Base-by-base conservation (phyloP, 2,888 invertebrate genomes). In the Oscheius sp. region DNA sequence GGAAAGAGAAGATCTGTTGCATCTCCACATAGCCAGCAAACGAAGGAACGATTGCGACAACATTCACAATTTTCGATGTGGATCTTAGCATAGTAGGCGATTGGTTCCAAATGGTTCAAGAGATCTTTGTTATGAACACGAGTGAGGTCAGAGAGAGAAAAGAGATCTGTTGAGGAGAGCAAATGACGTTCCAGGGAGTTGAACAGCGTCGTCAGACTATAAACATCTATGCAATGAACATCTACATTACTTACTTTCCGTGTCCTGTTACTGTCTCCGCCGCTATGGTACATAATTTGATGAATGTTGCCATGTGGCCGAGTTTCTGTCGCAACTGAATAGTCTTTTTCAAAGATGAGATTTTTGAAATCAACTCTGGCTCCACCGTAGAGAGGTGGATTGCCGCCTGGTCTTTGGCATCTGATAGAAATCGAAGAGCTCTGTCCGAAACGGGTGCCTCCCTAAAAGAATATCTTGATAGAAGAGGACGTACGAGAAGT, bases 371-470 rank as follows among this genome's bases (percentile, higher is more conserved):
- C 54, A 69, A 22, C 28, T 26, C 45, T 32, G 70, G 70, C 8
- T 66, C 70, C 0, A 70, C 22, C 17, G 47, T 41, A 3, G 47
- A 30, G n/a, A 70, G 30, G 36, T 70, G 70, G n/a, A 70, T 70
- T 38, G 54, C 87, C 0, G 93, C 93, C 87, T 93, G 93, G 9
- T 88, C 88, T 82, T 90, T 90, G 90, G 93, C 92, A 86, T 91
- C 91, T 78, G 91, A 91, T 74, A 94, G 87, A 45, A 93, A 88
- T 74, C 91, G 90, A 81, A 90, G 91, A 0, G 93, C 91, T 87
- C 93, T 93, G 80, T 91, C 91, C 12, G 92, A 92, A 12, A 94
- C 93, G n/a, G 91, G 90, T 88, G 91, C 92, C 83, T 91, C 91
- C 68, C 86, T 89, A 86, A 57, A 78, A 63, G 22, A 33, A 5